phyloP scores from a whole-genome alignment of 2,797 vertebrate genomes.

The Sarcophilus harrisii region DNA sequence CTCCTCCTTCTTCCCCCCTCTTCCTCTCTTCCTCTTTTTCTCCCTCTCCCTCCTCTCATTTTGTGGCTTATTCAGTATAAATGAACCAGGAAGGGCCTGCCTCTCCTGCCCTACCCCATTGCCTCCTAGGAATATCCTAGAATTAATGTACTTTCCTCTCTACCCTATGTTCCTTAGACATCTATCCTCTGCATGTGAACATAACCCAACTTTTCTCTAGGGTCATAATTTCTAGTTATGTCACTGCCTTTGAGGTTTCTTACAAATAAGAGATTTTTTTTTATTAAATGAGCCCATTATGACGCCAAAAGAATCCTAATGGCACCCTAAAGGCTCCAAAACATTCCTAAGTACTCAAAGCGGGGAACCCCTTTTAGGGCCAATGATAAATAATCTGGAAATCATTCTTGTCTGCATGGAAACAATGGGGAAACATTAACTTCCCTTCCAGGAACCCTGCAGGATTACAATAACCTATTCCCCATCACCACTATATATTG shows the following conservation, averaged over 20 bases:
- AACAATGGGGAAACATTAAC: not conserved
- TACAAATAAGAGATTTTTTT: not conserved
- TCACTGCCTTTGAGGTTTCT: not conserved
- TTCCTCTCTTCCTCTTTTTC: not conserved
- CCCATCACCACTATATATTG: not conserved
- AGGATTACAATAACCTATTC: not conserved
- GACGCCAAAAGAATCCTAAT: not conserved
- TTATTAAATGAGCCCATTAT: not conserved
- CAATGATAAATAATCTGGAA: not conserved
- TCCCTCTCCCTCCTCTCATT: not conserved
- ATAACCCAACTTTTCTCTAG: not conserved
- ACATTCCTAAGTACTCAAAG: not conserved
- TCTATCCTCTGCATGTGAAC: not conserved
- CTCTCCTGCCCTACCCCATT: not conserved
- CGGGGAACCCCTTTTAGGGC: not conserved
- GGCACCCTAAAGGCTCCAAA: not conserved
- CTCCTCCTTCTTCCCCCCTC: not conserved
- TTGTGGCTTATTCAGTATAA: not conserved
- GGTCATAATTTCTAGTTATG: not conserved
- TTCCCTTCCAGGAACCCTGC: not conserved
- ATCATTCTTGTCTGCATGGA: not conserved
- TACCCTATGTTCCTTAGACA: not conserved
- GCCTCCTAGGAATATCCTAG: not conserved
- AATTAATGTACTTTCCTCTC: not conserved
- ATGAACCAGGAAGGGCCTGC: not conserved